Evolutionary conservation across 2,797 vertebrate genomes (phyloP), one percentile per base, ranked within the genome.

Genomic region (Syngnathus acus): DNA sequence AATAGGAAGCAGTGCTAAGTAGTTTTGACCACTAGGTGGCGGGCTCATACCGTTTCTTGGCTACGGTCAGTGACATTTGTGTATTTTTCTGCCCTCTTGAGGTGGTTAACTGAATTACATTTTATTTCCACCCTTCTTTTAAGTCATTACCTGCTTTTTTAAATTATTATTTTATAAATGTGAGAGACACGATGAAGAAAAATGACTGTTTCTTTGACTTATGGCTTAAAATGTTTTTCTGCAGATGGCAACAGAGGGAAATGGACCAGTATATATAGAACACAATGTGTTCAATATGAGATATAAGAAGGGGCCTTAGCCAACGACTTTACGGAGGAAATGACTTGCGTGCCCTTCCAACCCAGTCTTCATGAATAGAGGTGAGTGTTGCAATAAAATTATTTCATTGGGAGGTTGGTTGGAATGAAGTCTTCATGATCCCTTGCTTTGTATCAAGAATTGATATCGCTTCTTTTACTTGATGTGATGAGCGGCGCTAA

Each of bases 1-100:
- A 55, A 55, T 26, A 37, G 3, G 2, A 14, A 6, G 8, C 13
- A 57, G 17, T 57, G 14, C 16, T 7, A 68, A 38, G 2, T 1
- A 4, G 2, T 7, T 1, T 5, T 17, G 7, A 64, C 82, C 89
- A 72, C 79, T 79, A 3, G 83, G 72, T 77, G 89, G 76, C 85
- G 65, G 11, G 37, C 77, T 80, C 76, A 69, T 26, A 76, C 68
- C 57, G 39, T 65, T 63, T 2, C 2, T 65, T 51, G 48, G 7
- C 2, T 50, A 50, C 47, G 19, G 2, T 16, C 1, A 17, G 47
- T 50, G 14, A 7, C 13, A 16, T 47, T 47, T 47, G 45, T 47
- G 45, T 47, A 47, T 47, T 50, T 7, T 2, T 50, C 17, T 70
- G 53, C 8, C 42, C 55, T 59, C 32, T 66, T 65, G 16, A 63